Conservation (phyloP, 2,797 vertebrate species). For the Triplophysa bombifrons region DNA sequence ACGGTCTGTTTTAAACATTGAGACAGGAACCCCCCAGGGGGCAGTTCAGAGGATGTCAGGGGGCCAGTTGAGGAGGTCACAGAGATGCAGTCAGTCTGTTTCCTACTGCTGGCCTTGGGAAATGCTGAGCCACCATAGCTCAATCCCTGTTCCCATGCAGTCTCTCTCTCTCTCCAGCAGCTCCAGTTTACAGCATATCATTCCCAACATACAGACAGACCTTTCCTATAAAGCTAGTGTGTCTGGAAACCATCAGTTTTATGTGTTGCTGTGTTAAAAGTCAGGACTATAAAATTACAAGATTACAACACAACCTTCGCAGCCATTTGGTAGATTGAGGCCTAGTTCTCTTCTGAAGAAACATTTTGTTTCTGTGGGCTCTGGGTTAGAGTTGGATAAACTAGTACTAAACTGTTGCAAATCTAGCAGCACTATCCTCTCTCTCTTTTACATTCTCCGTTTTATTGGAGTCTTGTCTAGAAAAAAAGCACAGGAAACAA, state of each 20-base stretch:
- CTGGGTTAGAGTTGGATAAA: background rate
- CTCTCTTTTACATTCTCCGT: background rate
- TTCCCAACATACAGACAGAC: constrained; percentile 55
- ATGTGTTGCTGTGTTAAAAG: constrained; percentile 65
- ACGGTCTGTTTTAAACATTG: constrained; percentile 83
- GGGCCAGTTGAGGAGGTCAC: constrained; percentile 75
- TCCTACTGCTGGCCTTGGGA: constrained; percentile 84
- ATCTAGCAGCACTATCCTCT: constrained; percentile 2
- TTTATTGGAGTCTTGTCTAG: constrained; percentile 20
- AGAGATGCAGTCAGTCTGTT: constrained; percentile 82
- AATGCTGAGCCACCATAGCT: constrained; percentile 72
- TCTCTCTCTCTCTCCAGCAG: background rate
- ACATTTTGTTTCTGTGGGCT: background rate
- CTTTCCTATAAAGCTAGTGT: constrained; percentile 57
- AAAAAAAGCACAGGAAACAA: constrained; percentile 54
- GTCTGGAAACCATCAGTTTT: constrained; percentile 75
- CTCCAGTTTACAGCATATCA: constrained; percentile 30
- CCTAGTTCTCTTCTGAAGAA: background rate
- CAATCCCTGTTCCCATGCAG: constrained; percentile 69
- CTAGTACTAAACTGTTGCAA: background rate
- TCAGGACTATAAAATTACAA: constrained; percentile 59
- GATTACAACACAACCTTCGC: constrained; percentile 60
- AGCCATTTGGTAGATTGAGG: constrained; percentile 33
- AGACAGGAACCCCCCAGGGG: constrained; percentile 77
- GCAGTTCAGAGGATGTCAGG: constrained; percentile 73